Base-by-base conservation (phyloP, 2,797 vertebrate species). In the Chromis chromis region DNA sequence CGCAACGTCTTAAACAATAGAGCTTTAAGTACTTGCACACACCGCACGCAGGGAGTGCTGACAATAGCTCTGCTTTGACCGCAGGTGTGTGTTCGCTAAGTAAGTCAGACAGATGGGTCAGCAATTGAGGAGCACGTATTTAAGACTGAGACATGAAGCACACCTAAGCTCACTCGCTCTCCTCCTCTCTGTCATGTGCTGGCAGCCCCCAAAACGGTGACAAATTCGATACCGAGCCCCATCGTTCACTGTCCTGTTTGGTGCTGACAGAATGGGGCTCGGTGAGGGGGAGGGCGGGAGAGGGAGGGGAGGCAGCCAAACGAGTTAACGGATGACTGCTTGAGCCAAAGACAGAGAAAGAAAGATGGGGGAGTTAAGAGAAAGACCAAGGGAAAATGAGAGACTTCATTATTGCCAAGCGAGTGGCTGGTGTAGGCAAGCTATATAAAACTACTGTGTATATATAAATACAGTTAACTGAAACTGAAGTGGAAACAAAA, bases 241-340 rank as follows among this genome's bases (percentile, higher is more conserved):
- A 91, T 92, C 76, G 58, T 66, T 93, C 89, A 91, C 81, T 76
- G 88, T 88, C 88, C 78, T 36, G 64, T 91, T 89, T 81, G 83
- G 60, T 65, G 79, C 83, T 73, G 85, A 86, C 77, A 85, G 78
- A 88, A 75, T 52, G 79, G 42, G 62, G 73, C 76, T 71, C 8
- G 1, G 82, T 46, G 54, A 57, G 54, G 53, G 19, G 49, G 56
- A 54, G 55, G 60, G 54, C 0, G 10, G 64, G 31, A 22, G 46
- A 50, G 53, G 36, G 65, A 74, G 65, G 56, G 55, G 65, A 73
- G 67, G 33, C 40, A n/a, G 76, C 42, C 66, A 65, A 67, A 70
- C n/a, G 22, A 74, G 70, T 83, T 84, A 76, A 79, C 28, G 77
- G 73, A 85, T 76, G 65, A 71, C 60, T 78, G 82, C 71, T 70